Evolutionary conservation across 2,113 vertebrate species (phyloP).

Genomic region (Xyrauchen texanus): DNA sequence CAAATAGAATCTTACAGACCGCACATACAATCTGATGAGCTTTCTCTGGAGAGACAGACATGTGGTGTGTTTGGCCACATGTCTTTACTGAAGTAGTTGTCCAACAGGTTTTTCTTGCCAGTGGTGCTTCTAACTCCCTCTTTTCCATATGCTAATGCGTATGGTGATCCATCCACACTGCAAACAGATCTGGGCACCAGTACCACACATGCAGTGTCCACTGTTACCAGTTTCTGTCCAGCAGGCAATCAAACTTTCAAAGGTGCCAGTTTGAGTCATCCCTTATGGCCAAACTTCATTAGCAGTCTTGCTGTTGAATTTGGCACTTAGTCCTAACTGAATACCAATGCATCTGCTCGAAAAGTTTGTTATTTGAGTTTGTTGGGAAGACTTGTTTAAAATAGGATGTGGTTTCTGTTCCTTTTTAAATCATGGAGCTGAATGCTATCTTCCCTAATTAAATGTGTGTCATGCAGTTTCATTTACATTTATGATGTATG

Average conservation of each 20-base stretch:
- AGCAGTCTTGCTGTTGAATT: constrained; percentile 58
- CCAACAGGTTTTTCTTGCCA: constrained; percentile 51
- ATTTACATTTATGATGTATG: background rate
- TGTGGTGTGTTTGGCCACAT: constrained; percentile 7
- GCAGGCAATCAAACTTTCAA: constrained; percentile 38
- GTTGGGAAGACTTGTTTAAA: background rate
- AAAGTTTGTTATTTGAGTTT: constrained; percentile 22
- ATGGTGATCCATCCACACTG: constrained; percentile 51
- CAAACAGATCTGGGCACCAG: constrained; percentile 65
- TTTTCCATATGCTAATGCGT: constrained; percentile 55
- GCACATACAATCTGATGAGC: background rate
- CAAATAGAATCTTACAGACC: background rate
- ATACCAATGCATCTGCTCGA: constrained; percentile 28
- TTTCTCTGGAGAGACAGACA: constrained; percentile 15
- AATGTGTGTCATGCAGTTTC: background rate
- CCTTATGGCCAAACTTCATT: constrained; percentile 57
- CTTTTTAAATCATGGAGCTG: background rate
- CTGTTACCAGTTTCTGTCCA: constrained; percentile 44
- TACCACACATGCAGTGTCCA: constrained; percentile 65
- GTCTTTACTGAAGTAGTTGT: background rate
- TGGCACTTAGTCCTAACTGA: constrained; percentile 14
- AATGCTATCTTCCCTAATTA: background rate
- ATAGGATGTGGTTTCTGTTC: background rate
- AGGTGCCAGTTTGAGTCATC: constrained; percentile 58
- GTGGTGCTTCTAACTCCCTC: constrained; percentile 27